Evolutionary conservation across 2,797 vertebrate genomes (phyloP).

Genomic region (Characodon lateralis): DNA sequence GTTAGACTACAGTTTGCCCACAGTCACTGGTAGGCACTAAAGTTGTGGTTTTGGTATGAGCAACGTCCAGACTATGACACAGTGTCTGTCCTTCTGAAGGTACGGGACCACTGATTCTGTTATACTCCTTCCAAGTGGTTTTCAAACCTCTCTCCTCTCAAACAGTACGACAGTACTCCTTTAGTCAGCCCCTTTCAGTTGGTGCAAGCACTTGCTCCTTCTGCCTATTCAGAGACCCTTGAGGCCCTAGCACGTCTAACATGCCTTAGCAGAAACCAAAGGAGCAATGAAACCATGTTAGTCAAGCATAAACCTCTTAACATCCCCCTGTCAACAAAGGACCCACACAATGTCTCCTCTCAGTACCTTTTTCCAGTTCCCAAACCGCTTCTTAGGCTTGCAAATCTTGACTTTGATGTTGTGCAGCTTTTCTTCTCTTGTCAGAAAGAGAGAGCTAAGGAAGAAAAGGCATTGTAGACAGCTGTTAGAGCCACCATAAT

Average conservation of each 20-base stretch:
- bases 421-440: constrained; percentile 66
- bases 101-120: constrained; percentile 48
- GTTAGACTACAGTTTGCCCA: constrained; percentile 31
- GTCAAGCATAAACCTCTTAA: constrained; percentile 71
- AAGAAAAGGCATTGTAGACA: constrained; percentile 69
- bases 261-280: constrained; percentile 68
- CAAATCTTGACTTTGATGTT: constrained; percentile 75
- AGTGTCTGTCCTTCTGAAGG: constrained; percentile 46
- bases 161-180: constrained; percentile 68
- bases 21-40: constrained; percentile 33
- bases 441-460: constrained; percentile 58
- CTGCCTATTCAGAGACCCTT: constrained; percentile 57
- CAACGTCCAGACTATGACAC: constrained; percentile 23
- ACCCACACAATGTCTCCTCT: constrained; percentile 70
- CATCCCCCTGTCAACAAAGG: constrained; percentile 64
- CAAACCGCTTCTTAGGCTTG: constrained; percentile 77
- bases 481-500: constrained; percentile 70
- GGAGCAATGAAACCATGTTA: constrained; percentile 67
- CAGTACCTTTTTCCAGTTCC: constrained; percentile 71
- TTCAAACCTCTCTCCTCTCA: constrained; percentile 42
- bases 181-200: constrained; percentile 58
- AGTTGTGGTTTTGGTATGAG: constrained; percentile 29
- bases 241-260: constrained; percentile 61
- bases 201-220: constrained; percentile 63
- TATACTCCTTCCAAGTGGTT: constrained; percentile 50